Conservation (phyloP, 2,113 vertebrate genomes). For the Stictonetta naevosa region DNA sequence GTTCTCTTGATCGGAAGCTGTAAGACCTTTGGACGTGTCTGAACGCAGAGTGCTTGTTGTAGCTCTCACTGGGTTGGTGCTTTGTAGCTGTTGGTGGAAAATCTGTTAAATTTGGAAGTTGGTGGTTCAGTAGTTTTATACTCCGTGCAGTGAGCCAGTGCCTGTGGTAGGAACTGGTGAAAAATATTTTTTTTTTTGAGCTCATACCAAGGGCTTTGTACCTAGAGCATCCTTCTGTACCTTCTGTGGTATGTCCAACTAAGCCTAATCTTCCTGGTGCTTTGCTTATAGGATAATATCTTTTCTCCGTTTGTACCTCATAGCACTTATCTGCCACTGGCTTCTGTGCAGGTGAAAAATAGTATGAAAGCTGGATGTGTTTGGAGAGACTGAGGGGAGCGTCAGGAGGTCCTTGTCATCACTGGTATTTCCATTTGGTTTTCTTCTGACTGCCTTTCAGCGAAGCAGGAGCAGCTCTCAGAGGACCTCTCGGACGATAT, state of each 20-base stretch:
- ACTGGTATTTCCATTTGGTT: constrained; percentile 3
- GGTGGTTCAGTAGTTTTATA: not conserved
- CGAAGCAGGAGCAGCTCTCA: not conserved
- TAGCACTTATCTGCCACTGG: not conserved
- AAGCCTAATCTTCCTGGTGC: not conserved
- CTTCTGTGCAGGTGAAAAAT: not conserved
- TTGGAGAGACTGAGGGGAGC: not conserved
- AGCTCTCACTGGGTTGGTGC: not conserved
- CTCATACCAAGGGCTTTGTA: not conserved
- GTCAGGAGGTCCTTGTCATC: not conserved
- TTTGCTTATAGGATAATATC: not conserved
- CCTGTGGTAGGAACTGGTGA: not conserved
- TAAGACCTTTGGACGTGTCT: not conserved
- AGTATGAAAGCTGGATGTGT: not conserved
- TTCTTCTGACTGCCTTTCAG: not conserved
- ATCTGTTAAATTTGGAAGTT: not conserved
- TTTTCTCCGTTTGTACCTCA: not conserved
- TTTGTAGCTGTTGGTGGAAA: not conserved
- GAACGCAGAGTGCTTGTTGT: not conserved
- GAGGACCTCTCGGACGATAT: not conserved
- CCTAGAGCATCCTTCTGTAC: not conserved
- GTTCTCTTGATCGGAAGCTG: not conserved
- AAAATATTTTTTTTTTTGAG: not conserved
- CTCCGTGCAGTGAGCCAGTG: not conserved
- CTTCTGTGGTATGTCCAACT: not conserved